A percentile compares a stretch with the other conserved stretches of the same genome.
These are phyloP conservation scores for Pammene aurita DNA, from an alignment of 2,888 invertebrate species.

Conservation along the genomic window DNA sequence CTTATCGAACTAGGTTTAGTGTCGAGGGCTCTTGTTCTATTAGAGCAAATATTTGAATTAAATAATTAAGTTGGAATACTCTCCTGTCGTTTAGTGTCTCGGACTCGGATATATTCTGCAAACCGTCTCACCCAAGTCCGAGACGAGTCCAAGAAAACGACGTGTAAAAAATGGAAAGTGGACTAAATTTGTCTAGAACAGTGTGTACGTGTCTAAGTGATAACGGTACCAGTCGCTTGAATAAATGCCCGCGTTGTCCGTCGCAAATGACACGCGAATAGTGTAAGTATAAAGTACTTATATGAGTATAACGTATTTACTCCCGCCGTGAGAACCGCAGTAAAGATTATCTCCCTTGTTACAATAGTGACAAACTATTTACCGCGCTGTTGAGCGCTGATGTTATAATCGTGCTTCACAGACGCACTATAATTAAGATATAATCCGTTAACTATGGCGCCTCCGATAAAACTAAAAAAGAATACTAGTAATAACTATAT, in stretches of 20 bases:
- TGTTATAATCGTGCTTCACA: constrained; percentile 52
- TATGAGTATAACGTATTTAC: constrained; percentile 42
- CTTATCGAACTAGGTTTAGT: no score
- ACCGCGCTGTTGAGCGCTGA: constrained; percentile 60
- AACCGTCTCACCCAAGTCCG: constrained; percentile 69
- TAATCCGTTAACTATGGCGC: constrained; percentile 15
- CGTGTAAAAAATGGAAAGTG: constrained; percentile 81
- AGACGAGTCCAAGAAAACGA: constrained; percentile 72
- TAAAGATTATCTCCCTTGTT: constrained; percentile 61
- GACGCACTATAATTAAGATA: constrained; percentile 30
- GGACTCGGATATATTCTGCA: constrained; percentile 54
- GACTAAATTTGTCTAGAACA: constrained; percentile 77
- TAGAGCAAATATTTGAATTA: no score
- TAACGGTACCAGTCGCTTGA: constrained; percentile 65
- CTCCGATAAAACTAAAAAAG: neutral
- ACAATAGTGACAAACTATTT: constrained; percentile 70
- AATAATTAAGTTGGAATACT: no score
- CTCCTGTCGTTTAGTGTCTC: no score
- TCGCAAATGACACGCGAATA: constrained; percentile 62
- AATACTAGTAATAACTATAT: constrained; percentile 1
- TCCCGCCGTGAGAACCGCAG: constrained; percentile 67
- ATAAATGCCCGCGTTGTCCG: constrained; percentile 56
- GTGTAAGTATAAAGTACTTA: constrained; percentile 27
- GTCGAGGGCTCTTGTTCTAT: no score
- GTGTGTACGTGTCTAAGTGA: constrained; percentile 69